Evolutionary conservation across 1,140 invertebrate species (phyloP), one percentile per base, ranked within the genome.

Genomic region (Zelostemma sp.): DNA sequence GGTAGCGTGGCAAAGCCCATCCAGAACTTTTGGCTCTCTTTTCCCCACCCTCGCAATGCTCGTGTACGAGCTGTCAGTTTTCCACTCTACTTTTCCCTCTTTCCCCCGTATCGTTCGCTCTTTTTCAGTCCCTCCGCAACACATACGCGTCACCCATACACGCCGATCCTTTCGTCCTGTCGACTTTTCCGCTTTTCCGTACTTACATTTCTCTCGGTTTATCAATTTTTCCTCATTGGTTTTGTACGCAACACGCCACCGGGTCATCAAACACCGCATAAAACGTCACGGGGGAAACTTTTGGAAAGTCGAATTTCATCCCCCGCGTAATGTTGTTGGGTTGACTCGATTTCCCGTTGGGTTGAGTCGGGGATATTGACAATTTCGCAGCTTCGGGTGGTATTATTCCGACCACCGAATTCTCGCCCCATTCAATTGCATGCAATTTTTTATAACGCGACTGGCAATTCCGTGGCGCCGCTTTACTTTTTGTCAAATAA

Each of bases 21-120:
- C 6, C 43, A 19, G 5, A 46, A 21, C 43, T 48, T 55, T 51
- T n/a, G 15, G 56, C 68, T 33, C 54, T 17, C 45, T 59, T 66
- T 66, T 61, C 56, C 61, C 28, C 21, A 25, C 55, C 55, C 54
- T 50, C 55, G 49, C 72, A 48, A 40, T 38, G 33, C 33, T n/a
- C 33, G 33, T 35, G 33, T 35, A 35, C 33, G 33, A 35, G 33
- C 33, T 35, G 33, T 35, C 55, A 33, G 68, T 48, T 51, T 50
- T 48, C 41, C 41, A 15, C 54, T 33, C 28, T 19, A 38, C 41
- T 31, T 41, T 40, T 21, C 40, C 17, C 19, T 11, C 43, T 17
- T 21, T 25, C 8, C 15, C n/a, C 5, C 11, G 31, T 38, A 17
- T 43, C 14, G 18, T 38, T 21, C 50, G 15, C 18, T 8, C n/a